Base-by-base conservation (phyloP, 2,113 vertebrate species). In the Rhizomys pruinosus region DNA sequence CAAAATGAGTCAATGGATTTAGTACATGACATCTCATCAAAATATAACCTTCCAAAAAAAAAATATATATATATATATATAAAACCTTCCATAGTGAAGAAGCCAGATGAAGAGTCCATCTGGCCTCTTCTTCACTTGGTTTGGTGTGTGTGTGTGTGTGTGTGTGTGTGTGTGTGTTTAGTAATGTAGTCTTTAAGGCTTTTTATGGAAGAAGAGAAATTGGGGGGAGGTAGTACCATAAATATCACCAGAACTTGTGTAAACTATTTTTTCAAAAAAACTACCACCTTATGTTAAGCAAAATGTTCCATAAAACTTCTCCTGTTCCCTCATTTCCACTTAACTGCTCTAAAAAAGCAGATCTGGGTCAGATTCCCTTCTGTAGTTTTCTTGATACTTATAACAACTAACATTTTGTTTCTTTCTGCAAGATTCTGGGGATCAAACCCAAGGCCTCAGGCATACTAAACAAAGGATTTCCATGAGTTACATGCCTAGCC, bases 231-330 rank as follows among this genome's bases (percentile, higher is more conserved):
- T 81, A 5, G 39, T 69, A 93, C 57, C 44, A 68, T 69, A 94
- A 95, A 76, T 88, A 90, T n/a, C 84, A 90, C 85, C 42, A 84
- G 81, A 47, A 94, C 64, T 93, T 91, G 52, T 17, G 74, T 68
- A 61, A 80, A 82, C 22, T 59, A 44, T 29, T 88, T 12, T 84
- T 80, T 66, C 91, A 64, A 64, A 19, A 64, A 64, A 64, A 90
- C 87, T 77, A 66, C 39, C 32, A 34, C 20, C 25, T 88, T 91
- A 80, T 37, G 55, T 73, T 44, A 91, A 86, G 78, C 77, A 96
- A 95, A 95, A 79, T 89, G 34, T 91, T 95, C 84, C 34, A 42
- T 32, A 47, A 71, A 82, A 91, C 87, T 52, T 63, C 68, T 94
- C 73, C 84, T 25, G 52, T 91, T 84, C 64, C 39, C n/a, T 91